Conservation (phyloP, 2,113 vertebrate genomes). For the Marmota flaviventris region DNA sequence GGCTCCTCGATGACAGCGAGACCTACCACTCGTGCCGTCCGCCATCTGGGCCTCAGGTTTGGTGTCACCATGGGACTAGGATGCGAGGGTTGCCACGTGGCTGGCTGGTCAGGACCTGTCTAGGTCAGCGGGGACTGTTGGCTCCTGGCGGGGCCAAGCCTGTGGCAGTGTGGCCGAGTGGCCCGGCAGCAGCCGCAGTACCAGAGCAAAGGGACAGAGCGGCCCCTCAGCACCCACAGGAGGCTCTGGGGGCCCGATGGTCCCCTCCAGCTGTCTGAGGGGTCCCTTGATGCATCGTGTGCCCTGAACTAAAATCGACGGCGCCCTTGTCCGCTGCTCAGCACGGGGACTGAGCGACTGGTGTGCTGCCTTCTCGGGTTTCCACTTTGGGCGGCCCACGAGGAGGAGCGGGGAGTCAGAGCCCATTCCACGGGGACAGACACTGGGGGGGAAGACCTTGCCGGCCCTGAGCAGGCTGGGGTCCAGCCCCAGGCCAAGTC, state of each 20-base stretch:
- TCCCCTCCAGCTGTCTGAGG: background rate
- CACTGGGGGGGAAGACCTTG: background rate
- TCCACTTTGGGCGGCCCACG: background rate
- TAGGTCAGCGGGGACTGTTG: accelerated
- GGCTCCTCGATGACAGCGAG: background rate
- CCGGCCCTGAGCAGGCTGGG: background rate
- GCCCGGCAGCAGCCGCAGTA: background rate
- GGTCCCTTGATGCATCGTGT: background rate
- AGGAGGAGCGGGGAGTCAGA: background rate
- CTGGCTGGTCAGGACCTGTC: too few relatives aligned
- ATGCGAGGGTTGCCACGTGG: too few relatives aligned
- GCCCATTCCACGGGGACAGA: background rate
- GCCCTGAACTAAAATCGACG: background rate
- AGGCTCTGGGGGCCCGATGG: background rate
- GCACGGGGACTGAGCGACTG: background rate
- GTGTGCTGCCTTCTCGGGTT: background rate
- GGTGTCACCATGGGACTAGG: background rate
- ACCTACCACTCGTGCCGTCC: background rate
- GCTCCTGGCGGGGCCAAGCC: background rate
- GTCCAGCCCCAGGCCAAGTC: background rate
- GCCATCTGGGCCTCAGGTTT: background rate
- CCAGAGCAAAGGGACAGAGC: background rate
- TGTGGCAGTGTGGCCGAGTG: background rate
- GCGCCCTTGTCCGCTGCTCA: background rate
- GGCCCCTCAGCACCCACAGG: too few relatives aligned